These are phyloP conservation scores for Sussaba pulchella DNA, from an alignment of 2,888 invertebrate genomes.

Conservation along the genomic window DNA sequence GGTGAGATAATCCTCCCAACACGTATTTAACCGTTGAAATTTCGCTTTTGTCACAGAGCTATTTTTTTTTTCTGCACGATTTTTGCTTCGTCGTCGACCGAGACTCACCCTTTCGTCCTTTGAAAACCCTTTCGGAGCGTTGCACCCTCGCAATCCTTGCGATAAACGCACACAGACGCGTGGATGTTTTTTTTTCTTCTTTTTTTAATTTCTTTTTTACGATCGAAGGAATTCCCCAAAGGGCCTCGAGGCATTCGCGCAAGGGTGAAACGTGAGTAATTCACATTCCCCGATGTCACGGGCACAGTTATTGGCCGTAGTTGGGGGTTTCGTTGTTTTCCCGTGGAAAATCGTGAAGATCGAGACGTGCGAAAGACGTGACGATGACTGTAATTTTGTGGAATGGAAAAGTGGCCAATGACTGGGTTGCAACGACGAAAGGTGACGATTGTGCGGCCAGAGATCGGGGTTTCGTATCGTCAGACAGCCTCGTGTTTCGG, in stretches of 20 bases:
- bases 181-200: no score
- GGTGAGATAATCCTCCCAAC: conserved; percentile 75
- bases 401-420: not conserved
- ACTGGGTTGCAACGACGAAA: not conserved
- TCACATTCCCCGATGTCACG: not conserved
- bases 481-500: not conserved
- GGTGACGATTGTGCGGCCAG: no score
- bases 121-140: not conserved
- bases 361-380: not conserved
- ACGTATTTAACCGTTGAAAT: conserved; percentile 3
- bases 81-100: not conserved
- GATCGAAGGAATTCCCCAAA: conserved; percentile 40
- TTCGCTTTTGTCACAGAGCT: conserved; percentile 1
- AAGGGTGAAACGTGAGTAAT: conserved; percentile 29
- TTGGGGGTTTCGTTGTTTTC: not conserved
- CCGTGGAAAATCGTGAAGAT: not conserved
- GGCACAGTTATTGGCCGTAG: conserved; percentile 9
- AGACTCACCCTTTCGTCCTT: not conserved
- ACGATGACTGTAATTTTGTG: not conserved
- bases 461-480: no score
- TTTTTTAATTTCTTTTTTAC: conserved; percentile 6
- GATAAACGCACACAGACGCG: not conserved
- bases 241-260: conserved; percentile 26
- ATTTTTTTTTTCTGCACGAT: conserved; percentile 16
- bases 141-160: conserved; percentile 11